A percentile compares a stretch with the other conserved stretches of the same genome.
These are phyloP conservation scores for Dufourea novaeangliae DNA, from an alignment of 1,140 invertebrate genomes.

Conservation along the genomic window DNA sequence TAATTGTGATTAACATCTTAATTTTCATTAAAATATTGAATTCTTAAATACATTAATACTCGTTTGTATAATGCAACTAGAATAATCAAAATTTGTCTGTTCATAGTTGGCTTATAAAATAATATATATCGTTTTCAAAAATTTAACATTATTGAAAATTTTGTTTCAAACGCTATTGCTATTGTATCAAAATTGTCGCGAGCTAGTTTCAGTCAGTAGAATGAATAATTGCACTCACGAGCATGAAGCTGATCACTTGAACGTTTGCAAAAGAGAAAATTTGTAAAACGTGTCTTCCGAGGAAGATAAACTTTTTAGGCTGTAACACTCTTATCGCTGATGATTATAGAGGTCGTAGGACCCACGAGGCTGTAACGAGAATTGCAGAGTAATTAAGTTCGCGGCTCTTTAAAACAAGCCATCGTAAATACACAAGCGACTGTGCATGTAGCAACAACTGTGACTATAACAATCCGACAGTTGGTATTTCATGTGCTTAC, in stretches of 20 bases:
- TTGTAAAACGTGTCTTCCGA: background rate
- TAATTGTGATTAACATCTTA: too few relatives aligned
- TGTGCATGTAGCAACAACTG: background rate
- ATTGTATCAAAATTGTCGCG: too few relatives aligned
- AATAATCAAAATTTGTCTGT: too few relatives aligned
- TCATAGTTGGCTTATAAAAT: too few relatives aligned
- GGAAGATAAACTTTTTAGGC: background rate
- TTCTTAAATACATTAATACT: too few relatives aligned
- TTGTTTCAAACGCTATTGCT: too few relatives aligned
- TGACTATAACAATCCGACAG: constrained; percentile 10
- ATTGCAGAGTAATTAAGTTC: constrained; percentile 15
- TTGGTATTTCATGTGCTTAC: constrained; percentile 25
- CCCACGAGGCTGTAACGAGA: background rate
- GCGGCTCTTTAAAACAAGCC: constrained; percentile 9
- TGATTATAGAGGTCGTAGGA: constrained; percentile 1
- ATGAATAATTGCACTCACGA: background rate
- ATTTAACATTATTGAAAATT: too few relatives aligned
- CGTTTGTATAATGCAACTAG: too few relatives aligned
- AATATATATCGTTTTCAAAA: too few relatives aligned
- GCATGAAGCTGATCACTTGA: background rate
- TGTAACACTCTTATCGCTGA: background rate
- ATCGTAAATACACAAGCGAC: constrained; percentile 24
- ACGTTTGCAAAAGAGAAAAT: background rate
- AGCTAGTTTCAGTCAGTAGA: background rate
- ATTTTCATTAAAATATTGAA: too few relatives aligned